A percentile compares a stretch with the other conserved stretches of the same genome.
phyloP scores from a whole-genome alignment of 2,113 vertebrate species.

The Myrmecophaga tridactyla region DNA sequence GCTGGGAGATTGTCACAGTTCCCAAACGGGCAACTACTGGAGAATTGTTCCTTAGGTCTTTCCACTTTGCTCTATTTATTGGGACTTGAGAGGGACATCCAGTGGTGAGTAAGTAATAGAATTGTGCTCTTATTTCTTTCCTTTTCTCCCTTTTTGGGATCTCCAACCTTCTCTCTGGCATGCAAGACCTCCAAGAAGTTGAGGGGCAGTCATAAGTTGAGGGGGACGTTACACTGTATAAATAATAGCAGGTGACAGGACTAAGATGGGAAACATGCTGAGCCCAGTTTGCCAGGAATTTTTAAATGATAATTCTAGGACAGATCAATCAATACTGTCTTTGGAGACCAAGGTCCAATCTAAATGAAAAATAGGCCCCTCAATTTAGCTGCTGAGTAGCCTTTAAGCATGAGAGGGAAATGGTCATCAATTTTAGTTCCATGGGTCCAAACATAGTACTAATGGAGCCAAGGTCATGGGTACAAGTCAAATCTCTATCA shows the following conservation, averaged over 20 bases:
- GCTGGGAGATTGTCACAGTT: not conserved
- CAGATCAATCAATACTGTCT: not conserved
- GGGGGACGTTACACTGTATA: not conserved
- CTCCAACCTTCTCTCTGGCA: not conserved
- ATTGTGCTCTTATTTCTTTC: not conserved
- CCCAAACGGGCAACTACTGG: not conserved
- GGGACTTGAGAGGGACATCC: not conserved
- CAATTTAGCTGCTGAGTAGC: slow-evolving; percentile 3
- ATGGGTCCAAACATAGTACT: slow-evolving; percentile 20
- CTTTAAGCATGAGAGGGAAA: slow-evolving; percentile 37
- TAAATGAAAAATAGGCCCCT: slow-evolving; percentile 30
- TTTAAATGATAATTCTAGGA: slow-evolving; percentile 33
- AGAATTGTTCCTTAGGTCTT: not conserved
- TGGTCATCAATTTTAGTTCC: slow-evolving; percentile 57
- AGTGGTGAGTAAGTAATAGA: not conserved
- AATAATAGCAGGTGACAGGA: not conserved
- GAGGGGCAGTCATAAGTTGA: not conserved
- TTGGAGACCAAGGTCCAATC: not conserved
- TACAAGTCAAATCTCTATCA: not conserved
- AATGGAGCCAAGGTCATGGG: slow-evolving; percentile 23
- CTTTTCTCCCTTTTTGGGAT: not conserved
- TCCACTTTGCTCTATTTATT: not conserved
- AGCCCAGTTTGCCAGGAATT: slow-evolving; percentile 20
- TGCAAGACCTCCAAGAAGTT: not conserved
- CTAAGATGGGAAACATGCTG: slow-evolving; percentile 17